phyloP scores from a whole-genome alignment of 2,888 invertebrate genomes.

The Dorcus hopei region DNA sequence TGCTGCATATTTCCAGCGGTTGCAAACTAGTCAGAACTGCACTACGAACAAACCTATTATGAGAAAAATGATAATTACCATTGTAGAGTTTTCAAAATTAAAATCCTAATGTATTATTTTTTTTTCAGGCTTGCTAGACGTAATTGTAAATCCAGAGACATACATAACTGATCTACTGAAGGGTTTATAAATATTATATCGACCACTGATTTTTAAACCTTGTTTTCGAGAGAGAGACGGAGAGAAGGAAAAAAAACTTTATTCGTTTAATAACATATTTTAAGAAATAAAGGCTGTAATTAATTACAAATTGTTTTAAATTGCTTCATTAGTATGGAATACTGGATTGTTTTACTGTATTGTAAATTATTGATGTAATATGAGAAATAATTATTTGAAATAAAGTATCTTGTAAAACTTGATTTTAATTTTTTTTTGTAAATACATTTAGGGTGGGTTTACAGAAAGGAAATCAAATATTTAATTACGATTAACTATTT shows the following conservation, averaged over 20 bases:
- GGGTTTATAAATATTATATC: constrained; percentile 36
- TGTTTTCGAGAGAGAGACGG: constrained; percentile 5
- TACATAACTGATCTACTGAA: constrained; percentile 57
- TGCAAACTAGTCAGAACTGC: too few relatives aligned
- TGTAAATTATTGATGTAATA: constrained; percentile 15
- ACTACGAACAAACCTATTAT: too few relatives aligned
- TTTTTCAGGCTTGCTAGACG: constrained; percentile 61
- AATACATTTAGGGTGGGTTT: too few relatives aligned
- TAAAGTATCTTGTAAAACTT: not conserved
- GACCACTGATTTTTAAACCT: constrained; percentile 7
- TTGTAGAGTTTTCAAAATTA: too few relatives aligned
- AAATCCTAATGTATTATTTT: not conserved
- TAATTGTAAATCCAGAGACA: constrained; percentile 63
- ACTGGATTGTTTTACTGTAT: constrained; percentile 12
- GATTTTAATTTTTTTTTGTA: not conserved
- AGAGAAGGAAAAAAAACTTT: not conserved
- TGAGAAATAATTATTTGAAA: not conserved
- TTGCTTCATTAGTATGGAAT: constrained; percentile 10
- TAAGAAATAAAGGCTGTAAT: constrained; percentile 22
- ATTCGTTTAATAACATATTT: constrained; percentile 19
- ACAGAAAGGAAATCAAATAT: too few relatives aligned
- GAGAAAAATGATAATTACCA: too few relatives aligned
- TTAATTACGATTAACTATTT: too few relatives aligned
- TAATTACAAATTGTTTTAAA: constrained; percentile 22
- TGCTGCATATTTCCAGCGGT: too few relatives aligned